Conservation (phyloP, 2,113 vertebrate species). For the Xiphophorus couchianus region DNA sequence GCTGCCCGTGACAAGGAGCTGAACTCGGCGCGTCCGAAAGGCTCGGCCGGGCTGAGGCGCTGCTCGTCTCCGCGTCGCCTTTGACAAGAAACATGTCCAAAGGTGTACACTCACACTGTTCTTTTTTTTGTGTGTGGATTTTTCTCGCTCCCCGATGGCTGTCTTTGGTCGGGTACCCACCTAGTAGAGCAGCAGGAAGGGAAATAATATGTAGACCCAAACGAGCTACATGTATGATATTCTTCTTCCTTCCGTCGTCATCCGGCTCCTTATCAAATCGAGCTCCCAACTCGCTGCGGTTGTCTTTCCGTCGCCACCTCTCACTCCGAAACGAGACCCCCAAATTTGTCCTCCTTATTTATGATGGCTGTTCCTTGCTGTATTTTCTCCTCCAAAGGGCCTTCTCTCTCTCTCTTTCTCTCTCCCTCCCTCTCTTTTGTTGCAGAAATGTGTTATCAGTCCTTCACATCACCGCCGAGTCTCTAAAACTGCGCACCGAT, state of each 20-base stretch:
- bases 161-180: conserved; percentile 46
- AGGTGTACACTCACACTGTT: conserved; percentile 18
- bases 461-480: conserved; percentile 68
- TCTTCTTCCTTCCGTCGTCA: conserved; percentile 73
- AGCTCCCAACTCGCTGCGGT: conserved; percentile 47
- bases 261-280: conserved; percentile 59
- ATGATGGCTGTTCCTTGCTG: conserved; percentile 67
- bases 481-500: conserved; percentile 70
- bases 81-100: conserved; percentile 60
- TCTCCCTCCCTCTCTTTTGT: conserved; percentile 72
- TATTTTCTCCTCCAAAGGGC: conserved; percentile 67
- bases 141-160: conserved; percentile 35
- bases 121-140: not conserved
- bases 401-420: conserved; percentile 41
- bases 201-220: conserved; percentile 69
- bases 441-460: conserved; percentile 73
- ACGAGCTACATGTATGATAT: conserved; percentile 74
- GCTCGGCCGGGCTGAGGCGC: conserved; percentile 58
- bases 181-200: conserved; percentile 39
- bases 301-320: conserved; percentile 34
- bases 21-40: conserved; percentile 68
- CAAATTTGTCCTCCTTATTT: conserved; percentile 62
- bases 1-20: conserved; percentile 68
- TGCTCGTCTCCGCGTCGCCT: conserved; percentile 63
- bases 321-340: conserved; percentile 33